These are phyloP conservation scores for Pyrocoelia pectoralis DNA, from an alignment of 2,888 invertebrate species.

Conservation along the genomic window DNA sequence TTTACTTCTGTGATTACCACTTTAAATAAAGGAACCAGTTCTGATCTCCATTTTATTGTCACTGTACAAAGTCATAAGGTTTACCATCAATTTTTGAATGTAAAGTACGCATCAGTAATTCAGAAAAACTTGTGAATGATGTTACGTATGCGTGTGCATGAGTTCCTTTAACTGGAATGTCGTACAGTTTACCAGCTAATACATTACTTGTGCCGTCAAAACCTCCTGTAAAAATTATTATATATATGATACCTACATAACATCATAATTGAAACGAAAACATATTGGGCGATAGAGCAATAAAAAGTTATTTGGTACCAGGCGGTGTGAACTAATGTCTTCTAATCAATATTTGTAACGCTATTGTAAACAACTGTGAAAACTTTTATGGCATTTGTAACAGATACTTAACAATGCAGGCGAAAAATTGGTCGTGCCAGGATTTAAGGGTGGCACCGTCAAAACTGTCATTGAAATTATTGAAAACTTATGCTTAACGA, in stretches of 20 bases:
- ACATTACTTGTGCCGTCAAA: slow-evolving; percentile 99
- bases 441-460: slow-evolving; percentile 27
- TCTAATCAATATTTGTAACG: slow-evolving; percentile 39
- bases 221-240: slow-evolving; percentile 73
- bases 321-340: slow-evolving; percentile 38
- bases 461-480: slow-evolving; percentile 13
- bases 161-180: slow-evolving; percentile 96
- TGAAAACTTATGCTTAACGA: slow-evolving; percentile 19
- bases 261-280: slow-evolving; percentile 11
- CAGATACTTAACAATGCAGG: slow-evolving; percentile 37
- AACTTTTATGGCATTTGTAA: slow-evolving; percentile 40
- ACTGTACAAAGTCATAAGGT: slow-evolving; percentile 71
- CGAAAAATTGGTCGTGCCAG: slow-evolving; percentile 39
- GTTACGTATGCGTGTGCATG: slow-evolving; percentile 99
- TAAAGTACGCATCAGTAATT: slow-evolving; percentile 66
- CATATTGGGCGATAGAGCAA: slow-evolving; percentile 6
- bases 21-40: slow-evolving; percentile 74
- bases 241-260: neutral
- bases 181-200: slow-evolving; percentile 94
- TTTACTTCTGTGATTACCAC: slow-evolving; percentile 87
- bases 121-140: slow-evolving; percentile 78
- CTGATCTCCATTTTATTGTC: slow-evolving; percentile 74
- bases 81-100: slow-evolving; percentile 61
- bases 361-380: slow-evolving; percentile 41
- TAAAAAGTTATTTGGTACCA: slow-evolving; percentile 37